Evolutionary conservation across 2,113 vertebrate genomes (phyloP).

Genomic region (Corynorhinus townsendii): DNA sequence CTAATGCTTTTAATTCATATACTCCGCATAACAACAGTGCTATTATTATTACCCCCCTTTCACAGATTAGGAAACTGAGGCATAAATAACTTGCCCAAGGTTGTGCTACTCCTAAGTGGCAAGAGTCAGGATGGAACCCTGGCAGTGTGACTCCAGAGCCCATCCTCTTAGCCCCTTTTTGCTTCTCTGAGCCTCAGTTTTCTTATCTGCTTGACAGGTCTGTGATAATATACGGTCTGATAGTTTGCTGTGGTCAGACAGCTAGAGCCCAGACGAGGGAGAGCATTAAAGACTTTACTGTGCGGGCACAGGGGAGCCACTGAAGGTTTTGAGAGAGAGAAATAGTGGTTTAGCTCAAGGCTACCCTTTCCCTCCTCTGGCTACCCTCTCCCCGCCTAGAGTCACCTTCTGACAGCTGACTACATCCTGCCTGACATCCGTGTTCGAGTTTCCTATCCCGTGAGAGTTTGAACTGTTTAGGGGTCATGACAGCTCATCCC

Average conservation of each 20-base stretch:
- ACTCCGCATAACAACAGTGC: fast-evolving
- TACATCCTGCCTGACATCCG: background rate
- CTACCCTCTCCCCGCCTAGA: background rate
- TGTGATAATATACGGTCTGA: background rate
- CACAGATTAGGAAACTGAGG: background rate
- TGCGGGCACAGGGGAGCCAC: background rate
- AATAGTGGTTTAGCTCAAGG: background rate
- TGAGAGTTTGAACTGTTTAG: background rate
- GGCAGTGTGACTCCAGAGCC: background rate
- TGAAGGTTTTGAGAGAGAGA: background rate
- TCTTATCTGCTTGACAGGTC: background rate
- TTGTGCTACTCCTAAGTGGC: background rate
- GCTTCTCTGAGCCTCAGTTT: background rate
- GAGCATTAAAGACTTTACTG: background rate
- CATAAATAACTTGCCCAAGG: background rate
- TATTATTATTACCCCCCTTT: too few species aligned
- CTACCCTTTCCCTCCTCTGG: background rate
- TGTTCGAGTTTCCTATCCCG: background rate
- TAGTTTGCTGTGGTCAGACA: background rate
- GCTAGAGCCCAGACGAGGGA: background rate
- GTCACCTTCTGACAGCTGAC: background rate
- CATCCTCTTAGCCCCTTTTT: background rate
- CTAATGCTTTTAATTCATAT: background rate
- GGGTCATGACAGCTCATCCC: background rate
- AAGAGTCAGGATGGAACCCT: background rate